These are phyloP conservation scores for Callimorpha dominula DNA, from an alignment of 2,888 invertebrate genomes.

Conservation along the genomic window DNA sequence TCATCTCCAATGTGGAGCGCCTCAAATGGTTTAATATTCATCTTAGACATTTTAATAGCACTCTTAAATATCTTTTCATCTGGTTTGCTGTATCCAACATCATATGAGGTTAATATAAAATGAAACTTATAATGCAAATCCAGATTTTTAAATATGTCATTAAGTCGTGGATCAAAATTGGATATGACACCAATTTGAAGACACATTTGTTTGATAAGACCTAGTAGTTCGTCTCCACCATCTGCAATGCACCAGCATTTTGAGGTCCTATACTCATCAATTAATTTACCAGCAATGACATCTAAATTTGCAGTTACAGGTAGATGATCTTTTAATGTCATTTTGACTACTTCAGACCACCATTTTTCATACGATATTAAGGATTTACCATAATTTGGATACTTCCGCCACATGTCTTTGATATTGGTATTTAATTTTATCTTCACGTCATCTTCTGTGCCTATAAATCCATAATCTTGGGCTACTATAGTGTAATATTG, in stretches of 20 bases:
- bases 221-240: conserved; percentile 89
- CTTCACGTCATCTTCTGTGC: conserved; percentile 82
- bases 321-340: conserved; percentile 88
- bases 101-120: conserved; percentile 93
- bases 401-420: conserved; percentile 87
- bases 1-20: conserved; percentile 95
- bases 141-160: conserved; percentile 88
- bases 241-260: conserved; percentile 90
- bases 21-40: conserved; percentile 84
- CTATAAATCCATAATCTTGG: conserved; percentile 88
- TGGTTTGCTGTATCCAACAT: conserved; percentile 92
- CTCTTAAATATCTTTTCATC: conserved; percentile 89
- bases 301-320: conserved; percentile 59
- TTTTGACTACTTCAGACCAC: conserved; percentile 91
- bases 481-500: conserved; percentile 92
- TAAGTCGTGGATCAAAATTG: conserved; percentile 95
- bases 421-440: conserved; percentile 89
- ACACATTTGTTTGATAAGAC: conserved; percentile 82
- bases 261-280: conserved; percentile 90
- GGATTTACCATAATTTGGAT: conserved; percentile 93
- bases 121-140: conserved; percentile 91
- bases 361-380: conserved; percentile 92
- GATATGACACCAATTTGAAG: conserved; percentile 92
- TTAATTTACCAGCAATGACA: conserved; percentile 86
- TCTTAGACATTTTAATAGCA: conserved; percentile 84